Base-by-base conservation (phyloP, 2,888 invertebrate genomes). In the Molanna angustata region DNA sequence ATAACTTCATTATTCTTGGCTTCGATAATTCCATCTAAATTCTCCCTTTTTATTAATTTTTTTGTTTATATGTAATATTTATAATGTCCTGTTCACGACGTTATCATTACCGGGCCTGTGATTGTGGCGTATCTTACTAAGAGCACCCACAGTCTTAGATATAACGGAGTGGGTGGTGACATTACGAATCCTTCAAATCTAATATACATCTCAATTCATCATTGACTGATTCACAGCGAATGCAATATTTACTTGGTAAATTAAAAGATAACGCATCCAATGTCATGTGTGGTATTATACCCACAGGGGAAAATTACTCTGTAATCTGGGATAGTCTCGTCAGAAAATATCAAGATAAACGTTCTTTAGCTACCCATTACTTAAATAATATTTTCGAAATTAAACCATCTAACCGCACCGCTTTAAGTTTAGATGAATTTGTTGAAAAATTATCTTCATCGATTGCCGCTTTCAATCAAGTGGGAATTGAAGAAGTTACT, bases 131-230 rank as follows among this genome's bases (percentile, higher is more conserved):
- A n/a, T n/a, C n/a, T n/a, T n/a, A n/a, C n/a, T n/a, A n/a, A n/a
- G n/a, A n/a, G n/a, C n/a, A n/a, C n/a, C n/a, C n/a, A n/a, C n/a
- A n/a, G n/a, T n/a, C n/a, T n/a, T n/a, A n/a, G n/a, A n/a, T n/a
- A n/a, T n/a, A n/a, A n/a, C n/a, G n/a, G n/a, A n/a, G n/a, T n/a
- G n/a, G n/a, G n/a, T n/a, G n/a, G n/a, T n/a, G n/a, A n/a, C n/a
- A n/a, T 18, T 41, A 41, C 20, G 41, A 41, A 20, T 41, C 41
- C 2, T 41, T 41, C n/a, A 41, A 41, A 20, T 19, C 41, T 6
- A 41, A 41, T 20, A 41, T 41, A 3, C 41, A 41, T 41, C 14
- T 19, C 11, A 41, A 19, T 20, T 6, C 18, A 6, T 19, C 41
- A n/a, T n/a, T 41, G 11, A 18, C 18, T n/a, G n/a, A 41, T 41